phyloP scores from a whole-genome alignment of 1,140 invertebrate genomes.

The Caenorhabditis briggsae region DNA sequence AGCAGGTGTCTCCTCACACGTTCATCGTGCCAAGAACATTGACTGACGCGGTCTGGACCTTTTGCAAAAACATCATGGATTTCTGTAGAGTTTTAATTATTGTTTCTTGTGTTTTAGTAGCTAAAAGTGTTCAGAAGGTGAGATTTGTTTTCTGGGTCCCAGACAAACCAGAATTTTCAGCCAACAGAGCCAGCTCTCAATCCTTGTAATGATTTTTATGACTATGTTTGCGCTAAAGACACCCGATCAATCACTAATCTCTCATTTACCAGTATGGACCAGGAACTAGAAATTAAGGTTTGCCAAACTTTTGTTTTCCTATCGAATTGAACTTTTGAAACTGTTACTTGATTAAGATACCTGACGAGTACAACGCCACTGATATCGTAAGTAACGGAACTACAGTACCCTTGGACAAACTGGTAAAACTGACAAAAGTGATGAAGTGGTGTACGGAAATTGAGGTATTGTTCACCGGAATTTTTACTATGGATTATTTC shows the following conservation, averaged over 20 bases:
- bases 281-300: slow-evolving; percentile 39
- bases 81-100: neutral
- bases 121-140: slow-evolving; percentile 14
- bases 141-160: neutral
- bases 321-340: neutral
- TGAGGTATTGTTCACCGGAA: slow-evolving; percentile 29
- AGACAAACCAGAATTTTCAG: neutral
- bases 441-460: slow-evolving; percentile 49
- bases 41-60: neutral
- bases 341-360: neutral
- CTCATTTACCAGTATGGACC: slow-evolving; percentile 21
- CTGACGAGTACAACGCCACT: neutral
- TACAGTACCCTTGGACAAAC: neutral
- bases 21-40: slow-evolving; percentile 45
- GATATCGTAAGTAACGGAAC: neutral
- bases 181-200: neutral
- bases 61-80: neutral
- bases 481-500: slow-evolving; percentile 19
- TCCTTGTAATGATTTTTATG: slow-evolving; percentile 41
- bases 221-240: slow-evolving; percentile 36
- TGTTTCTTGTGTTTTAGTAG: neutral
- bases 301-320: neutral
- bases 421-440: slow-evolving; percentile 13
- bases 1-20: slow-evolving; percentile 32
- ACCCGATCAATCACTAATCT: slow-evolving; percentile 35